These are phyloP conservation scores for Tenebrio molitor DNA, from an alignment of 1,140 invertebrate species.

Conservation along the genomic window DNA sequence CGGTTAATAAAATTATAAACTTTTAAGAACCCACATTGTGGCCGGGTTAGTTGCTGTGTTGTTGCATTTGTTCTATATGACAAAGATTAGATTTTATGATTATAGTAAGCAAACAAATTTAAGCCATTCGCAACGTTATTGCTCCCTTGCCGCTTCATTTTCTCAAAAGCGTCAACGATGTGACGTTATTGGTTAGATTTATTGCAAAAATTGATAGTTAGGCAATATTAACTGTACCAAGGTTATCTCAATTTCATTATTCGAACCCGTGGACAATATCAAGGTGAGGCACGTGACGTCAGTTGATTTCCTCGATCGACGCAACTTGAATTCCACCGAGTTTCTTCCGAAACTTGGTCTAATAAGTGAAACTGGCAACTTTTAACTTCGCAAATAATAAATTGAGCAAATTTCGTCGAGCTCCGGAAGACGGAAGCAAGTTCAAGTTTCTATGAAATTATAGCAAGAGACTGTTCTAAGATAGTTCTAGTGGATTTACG, in stretches of 20 bases:
- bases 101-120: background rate
- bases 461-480: too few relatives aligned
- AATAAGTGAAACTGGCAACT: slow-evolving; percentile 5
- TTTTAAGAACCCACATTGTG: background rate
- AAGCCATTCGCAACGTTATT: background rate
- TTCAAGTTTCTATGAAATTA: too few relatives aligned
- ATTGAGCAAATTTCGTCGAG: background rate
- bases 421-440: background rate
- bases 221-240: slow-evolving; percentile 1
- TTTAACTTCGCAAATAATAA: background rate
- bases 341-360: background rate
- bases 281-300: slow-evolving; percentile 20
- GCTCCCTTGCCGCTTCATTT: background rate
- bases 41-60: too few relatives aligned
- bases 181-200: background rate
- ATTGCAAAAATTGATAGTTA: background rate
- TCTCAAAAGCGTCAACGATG: background rate
- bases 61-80: background rate
- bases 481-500: too few relatives aligned
- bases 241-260: background rate
- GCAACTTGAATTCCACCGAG: background rate
- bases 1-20: slow-evolving; percentile 8
- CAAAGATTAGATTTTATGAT: slow-evolving; percentile 1
- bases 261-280: slow-evolving; percentile 7
- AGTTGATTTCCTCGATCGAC: slow-evolving; percentile 1